Evolutionary conservation across 1,140 invertebrate species (phyloP).

Genomic region (Sycobia sp.): DNA sequence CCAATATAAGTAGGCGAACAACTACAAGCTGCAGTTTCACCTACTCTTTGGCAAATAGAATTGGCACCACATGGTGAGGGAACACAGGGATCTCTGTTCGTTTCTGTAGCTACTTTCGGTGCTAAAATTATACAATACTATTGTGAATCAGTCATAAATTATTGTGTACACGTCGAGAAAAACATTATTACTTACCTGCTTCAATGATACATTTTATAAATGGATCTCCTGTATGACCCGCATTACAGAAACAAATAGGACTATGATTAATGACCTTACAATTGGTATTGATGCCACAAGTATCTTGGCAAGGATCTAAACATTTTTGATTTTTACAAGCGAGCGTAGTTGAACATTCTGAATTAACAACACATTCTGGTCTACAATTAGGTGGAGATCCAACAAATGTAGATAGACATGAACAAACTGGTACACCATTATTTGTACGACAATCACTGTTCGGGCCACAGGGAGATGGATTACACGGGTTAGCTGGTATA

Average conservation of each 20-base stretch:
- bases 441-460: conserved; percentile 78
- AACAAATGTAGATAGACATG: conserved; percentile 74
- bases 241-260: conserved; percentile 74
- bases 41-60: conserved; percentile 70
- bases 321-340: conserved; percentile 77
- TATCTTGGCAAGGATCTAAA: conserved; percentile 75
- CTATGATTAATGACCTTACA: conserved; percentile 76
- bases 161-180: no score
- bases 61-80: conserved; percentile 77
- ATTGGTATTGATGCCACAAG: conserved; percentile 74
- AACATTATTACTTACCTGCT: conserved; percentile 43
- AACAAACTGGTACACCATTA: conserved; percentile 74
- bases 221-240: conserved; percentile 77
- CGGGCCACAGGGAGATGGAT: conserved; percentile 79
- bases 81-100: conserved; percentile 69
- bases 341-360: conserved; percentile 72
- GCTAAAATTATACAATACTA: background rate
- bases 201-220: conserved; percentile 62
- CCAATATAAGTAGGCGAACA: conserved; percentile 72
- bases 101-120: conserved; percentile 28
- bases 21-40: conserved; percentile 70
- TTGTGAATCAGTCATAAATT: background rate
- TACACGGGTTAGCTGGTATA: conserved; percentile 64
- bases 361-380: conserved; percentile 74
- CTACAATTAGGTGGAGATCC: conserved; percentile 79